Evolutionary conservation across 2,888 invertebrate species (phyloP).

Genomic region (Drosophila maculinotata): DNA sequence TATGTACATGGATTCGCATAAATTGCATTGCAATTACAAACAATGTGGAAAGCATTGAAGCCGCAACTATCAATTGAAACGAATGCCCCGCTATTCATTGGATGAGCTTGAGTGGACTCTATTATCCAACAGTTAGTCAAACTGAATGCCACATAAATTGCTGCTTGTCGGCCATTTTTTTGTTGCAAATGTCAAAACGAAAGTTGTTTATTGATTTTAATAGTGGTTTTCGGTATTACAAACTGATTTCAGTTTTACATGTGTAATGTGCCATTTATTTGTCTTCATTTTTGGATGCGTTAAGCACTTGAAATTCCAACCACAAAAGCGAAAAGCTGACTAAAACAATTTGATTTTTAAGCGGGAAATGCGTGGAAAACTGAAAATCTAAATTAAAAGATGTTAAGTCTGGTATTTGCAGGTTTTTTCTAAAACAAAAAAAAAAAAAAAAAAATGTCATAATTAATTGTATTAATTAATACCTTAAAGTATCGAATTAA

Average conservation of each 20-base stretch:
- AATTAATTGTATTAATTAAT: no score
- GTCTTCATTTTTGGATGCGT: not conserved
- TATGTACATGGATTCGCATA: conserved; percentile 4
- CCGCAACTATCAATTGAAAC: conserved; percentile 42
- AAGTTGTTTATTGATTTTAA: conserved; percentile 1
- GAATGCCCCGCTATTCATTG: conserved; percentile 37
- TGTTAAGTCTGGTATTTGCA: no score
- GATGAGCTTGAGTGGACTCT: conserved; percentile 37
- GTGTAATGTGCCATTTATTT: not conserved
- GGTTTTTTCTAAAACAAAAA: no score
- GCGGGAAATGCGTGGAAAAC: no score
- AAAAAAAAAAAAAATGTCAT: no score
- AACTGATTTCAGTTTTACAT: not conserved
- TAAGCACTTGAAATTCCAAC: not conserved
- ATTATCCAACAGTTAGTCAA: conserved; percentile 37
- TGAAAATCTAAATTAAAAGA: no score
- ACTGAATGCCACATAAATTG: conserved; percentile 8
- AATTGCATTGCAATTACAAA: conserved; percentile 44
- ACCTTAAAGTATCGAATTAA: no score
- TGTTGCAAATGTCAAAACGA: conserved; percentile 8
- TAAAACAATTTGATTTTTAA: no score
- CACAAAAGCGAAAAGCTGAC: no score
- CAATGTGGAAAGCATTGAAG: conserved; percentile 35
- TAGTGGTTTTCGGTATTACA: not conserved
- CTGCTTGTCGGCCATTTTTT: no score